These are phyloP conservation scores for Trichogramma evanescens DNA, from an alignment of 2,888 invertebrate species.

Conservation along the genomic window DNA sequence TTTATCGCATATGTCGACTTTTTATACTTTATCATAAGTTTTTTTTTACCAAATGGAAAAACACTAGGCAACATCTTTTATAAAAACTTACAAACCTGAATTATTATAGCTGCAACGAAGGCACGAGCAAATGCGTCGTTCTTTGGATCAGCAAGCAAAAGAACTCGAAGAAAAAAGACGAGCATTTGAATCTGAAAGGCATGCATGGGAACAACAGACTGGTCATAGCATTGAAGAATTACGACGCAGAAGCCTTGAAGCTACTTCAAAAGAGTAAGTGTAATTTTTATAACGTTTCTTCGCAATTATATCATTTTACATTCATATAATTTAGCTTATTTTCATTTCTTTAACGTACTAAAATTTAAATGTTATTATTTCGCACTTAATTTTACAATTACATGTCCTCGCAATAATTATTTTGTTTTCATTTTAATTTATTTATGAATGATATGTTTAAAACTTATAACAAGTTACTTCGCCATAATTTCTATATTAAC, in stretches of 20 bases:
- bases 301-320: background rate
- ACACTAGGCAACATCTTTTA: background rate
- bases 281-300: slow-evolving; percentile 3
- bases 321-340: too few species aligned
- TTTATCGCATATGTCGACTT: background rate
- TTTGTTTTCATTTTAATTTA: too few species aligned
- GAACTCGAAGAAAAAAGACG: slow-evolving; percentile 86
- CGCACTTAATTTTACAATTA: too few species aligned
- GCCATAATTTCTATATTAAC: too few species aligned
- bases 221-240: slow-evolving; percentile 85
- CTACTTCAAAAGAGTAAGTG: slow-evolving; percentile 80
- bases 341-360: too few species aligned
- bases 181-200: slow-evolving; percentile 77
- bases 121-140: slow-evolving; percentile 74
- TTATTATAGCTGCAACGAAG: slow-evolving; percentile 65
- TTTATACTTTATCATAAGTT: background rate
- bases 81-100: background rate
- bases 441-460: too few species aligned
- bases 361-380: too few species aligned
- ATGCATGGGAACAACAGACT: slow-evolving; percentile 84
- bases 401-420: too few species aligned
- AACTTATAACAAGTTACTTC: too few species aligned
- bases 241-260: slow-evolving; percentile 78
- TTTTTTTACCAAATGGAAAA: background rate
- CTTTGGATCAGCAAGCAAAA: slow-evolving; percentile 81